Percentiles rank a stretch among this genome's conserved stretches.
Evolutionary conservation across 2,888 invertebrate species (phyloP).

Genomic region (Calliopum simillimum): DNA sequence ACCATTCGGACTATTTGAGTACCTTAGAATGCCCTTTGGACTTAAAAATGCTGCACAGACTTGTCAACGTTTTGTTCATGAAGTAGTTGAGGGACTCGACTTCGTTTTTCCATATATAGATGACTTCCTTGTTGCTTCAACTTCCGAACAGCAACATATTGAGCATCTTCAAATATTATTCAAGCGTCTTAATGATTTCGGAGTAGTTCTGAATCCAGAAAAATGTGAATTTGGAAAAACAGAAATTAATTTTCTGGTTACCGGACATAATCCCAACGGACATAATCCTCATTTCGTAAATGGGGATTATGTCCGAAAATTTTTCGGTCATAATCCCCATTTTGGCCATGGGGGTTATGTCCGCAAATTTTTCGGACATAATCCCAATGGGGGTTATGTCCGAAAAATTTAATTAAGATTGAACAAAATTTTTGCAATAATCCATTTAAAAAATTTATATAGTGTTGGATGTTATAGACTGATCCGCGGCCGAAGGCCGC

Average conservation of each 20-base stretch:
- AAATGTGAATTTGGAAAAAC: slow-evolving; percentile 31
- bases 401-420: no score
- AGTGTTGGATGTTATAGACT: no score
- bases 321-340: no score
- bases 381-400: no score
- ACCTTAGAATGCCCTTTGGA: slow-evolving; percentile 12
- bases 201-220: slow-evolving; percentile 31
- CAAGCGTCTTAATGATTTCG: slow-evolving; percentile 14
- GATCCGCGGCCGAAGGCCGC: no score
- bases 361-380: no score
- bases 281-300: no score
- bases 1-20: slow-evolving; percentile 37
- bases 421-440: no score
- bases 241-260: slow-evolving; percentile 30
- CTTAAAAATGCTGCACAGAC: slow-evolving; percentile 31
- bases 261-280: no score
- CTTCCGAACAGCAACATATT: slow-evolving; percentile 22
- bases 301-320: no score
- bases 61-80: slow-evolving; percentile 33
- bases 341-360: no score
- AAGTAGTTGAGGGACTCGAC: slow-evolving; percentile 20
- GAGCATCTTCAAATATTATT: slow-evolving; percentile 23
- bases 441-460: no score
- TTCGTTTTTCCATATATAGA: slow-evolving; percentile 37
- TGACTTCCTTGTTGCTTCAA: slow-evolving; percentile 25